Conservation (phyloP, 2,888 invertebrate genomes). For the Caenorhabditis sp. region DNA sequence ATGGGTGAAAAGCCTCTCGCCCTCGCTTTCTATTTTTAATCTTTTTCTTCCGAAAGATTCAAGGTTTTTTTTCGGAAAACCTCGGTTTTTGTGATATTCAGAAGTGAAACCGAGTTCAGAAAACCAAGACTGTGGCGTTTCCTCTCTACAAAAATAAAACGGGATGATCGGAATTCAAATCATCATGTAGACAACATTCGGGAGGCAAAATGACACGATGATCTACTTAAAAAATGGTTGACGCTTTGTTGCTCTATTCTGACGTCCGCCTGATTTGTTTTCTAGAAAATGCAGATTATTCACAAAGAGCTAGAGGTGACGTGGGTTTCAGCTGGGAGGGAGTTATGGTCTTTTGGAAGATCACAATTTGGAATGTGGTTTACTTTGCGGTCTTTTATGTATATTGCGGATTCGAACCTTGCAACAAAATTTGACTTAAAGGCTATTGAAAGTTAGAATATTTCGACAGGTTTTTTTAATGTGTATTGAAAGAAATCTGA, state of each 20-base stretch:
- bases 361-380: too few species aligned
- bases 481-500: too few species aligned
- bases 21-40: background rate
- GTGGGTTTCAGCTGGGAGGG: background rate
- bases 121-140: too few species aligned
- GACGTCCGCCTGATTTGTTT: conserved; percentile 12
- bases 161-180: conserved; percentile 17
- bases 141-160: background rate
- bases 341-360: too few species aligned
- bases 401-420: too few species aligned
- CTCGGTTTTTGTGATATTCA: too few species aligned
- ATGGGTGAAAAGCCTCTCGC: background rate
- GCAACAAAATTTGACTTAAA: too few species aligned
- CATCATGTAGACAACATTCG: conserved; percentile 16
- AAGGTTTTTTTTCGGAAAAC: too few species aligned
- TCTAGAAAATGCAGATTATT: background rate
- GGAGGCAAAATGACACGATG: conserved; percentile 1
- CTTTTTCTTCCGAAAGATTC: background rate
- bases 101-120: too few species aligned
- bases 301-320: background rate
- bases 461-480: too few species aligned
- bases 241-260: background rate
- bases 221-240: conserved; percentile 6
- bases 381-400: too few species aligned
- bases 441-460: too few species aligned